Percentiles rank a stretch among this genome's conserved stretches.
Conservation (phyloP, 2,888 invertebrate genomes). For the Tinea pellionella region DNA sequence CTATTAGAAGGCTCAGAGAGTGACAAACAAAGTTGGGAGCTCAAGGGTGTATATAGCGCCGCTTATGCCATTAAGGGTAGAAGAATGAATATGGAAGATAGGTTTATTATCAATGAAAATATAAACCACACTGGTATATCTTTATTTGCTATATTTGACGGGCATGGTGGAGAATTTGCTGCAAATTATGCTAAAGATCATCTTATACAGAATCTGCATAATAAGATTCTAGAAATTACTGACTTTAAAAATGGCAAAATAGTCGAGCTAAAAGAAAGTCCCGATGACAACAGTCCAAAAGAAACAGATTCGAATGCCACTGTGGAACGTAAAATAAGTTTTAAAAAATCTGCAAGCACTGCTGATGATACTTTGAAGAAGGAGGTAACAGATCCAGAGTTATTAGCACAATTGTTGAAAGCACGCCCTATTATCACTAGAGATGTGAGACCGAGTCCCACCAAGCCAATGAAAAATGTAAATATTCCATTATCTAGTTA, state of each 20-base stretch:
- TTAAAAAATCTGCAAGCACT: slow-evolving; percentile 74
- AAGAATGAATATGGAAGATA: slow-evolving; percentile 93
- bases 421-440: slow-evolving; percentile 70
- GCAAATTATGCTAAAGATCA: slow-evolving; percentile 93
- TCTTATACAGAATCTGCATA: slow-evolving; percentile 82
- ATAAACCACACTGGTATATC: slow-evolving; percentile 87
- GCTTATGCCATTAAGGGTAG: slow-evolving; percentile 93
- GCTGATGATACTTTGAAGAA: slow-evolving; percentile 68
- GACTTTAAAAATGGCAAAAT: slow-evolving; percentile 73
- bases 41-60: slow-evolving; percentile 79
- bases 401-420: slow-evolving; percentile 74
- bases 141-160: slow-evolving; percentile 93
- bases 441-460: slow-evolving; percentile 62
- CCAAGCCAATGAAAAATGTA: slow-evolving; percentile 53
- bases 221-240: slow-evolving; percentile 80
- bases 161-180: slow-evolving; percentile 95
- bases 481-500: slow-evolving; percentile 72
- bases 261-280: slow-evolving; percentile 34
- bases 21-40: slow-evolving; percentile 78
- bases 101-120: slow-evolving; percentile 89
- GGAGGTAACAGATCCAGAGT: slow-evolving; percentile 76
- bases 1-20: slow-evolving; percentile 65
- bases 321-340: slow-evolving; percentile 73
- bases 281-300: slow-evolving; percentile 50
- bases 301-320: slow-evolving; percentile 38